Percentiles rank a stretch among this genome's conserved stretches.
Conservation (phyloP, 2,888 invertebrate species). For the Thyatira batis region DNA sequence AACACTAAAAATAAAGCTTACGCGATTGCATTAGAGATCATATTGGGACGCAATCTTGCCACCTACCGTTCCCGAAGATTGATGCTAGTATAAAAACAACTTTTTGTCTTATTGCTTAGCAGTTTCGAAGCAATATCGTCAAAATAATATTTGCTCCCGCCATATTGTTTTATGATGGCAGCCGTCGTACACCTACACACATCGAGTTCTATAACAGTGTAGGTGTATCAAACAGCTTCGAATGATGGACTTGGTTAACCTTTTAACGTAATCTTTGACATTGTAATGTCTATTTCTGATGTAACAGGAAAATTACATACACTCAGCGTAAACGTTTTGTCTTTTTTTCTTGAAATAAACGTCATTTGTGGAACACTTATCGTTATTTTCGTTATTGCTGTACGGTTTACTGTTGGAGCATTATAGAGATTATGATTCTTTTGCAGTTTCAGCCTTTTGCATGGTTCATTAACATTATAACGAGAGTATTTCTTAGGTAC, state of each 20-base stretch:
- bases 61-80: not conserved
- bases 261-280: not conserved
- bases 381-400: too few species aligned
- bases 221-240: not conserved
- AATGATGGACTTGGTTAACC: not conserved
- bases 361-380: too few species aligned
- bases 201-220: too few species aligned
- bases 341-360: too few species aligned
- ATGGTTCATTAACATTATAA: too few species aligned
- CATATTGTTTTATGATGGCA: slow-evolving; percentile 28
- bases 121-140: slow-evolving; percentile 22
- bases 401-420: too few species aligned
- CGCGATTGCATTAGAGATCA: not conserved
- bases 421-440: too few species aligned
- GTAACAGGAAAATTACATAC: not conserved
- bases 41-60: not conserved
- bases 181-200: not conserved
- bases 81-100: slow-evolving; percentile 1
- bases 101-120: slow-evolving; percentile 14
- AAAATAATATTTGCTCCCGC: slow-evolving; percentile 27
- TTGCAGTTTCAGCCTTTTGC: too few species aligned
- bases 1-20: not conserved
- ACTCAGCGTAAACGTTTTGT: not conserved
- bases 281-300: not conserved
- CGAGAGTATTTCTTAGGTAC: too few species aligned